phyloP scores from a whole-genome alignment of 2,888 invertebrate species.

The Spisula subtruncata region DNA sequence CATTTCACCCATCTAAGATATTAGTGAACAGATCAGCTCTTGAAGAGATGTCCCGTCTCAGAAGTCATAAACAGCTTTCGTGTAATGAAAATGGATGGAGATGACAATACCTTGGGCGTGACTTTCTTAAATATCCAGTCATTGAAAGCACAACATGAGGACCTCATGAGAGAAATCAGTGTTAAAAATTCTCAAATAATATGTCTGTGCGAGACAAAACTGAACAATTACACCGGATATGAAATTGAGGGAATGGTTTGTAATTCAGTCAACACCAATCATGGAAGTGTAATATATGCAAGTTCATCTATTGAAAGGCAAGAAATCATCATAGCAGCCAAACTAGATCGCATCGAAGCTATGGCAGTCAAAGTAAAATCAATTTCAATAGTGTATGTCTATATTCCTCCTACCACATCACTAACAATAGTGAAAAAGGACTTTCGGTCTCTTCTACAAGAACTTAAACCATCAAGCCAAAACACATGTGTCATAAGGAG shows the following conservation, averaged over 20 bases:
- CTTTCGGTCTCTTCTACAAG: background rate
- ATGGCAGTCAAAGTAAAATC: background rate
- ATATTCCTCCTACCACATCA: background rate
- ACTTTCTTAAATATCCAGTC: background rate
- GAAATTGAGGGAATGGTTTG: background rate
- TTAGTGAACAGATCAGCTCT: slow-evolving; percentile 53
- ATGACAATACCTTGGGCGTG: background rate
- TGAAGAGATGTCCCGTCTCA: slow-evolving; percentile 48
- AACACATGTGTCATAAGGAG: background rate
- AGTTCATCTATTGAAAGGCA: background rate
- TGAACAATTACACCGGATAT: background rate
- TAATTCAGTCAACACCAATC: background rate
- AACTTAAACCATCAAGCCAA: background rate
- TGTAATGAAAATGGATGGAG: too few species aligned
- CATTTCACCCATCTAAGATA: slow-evolving; percentile 53
- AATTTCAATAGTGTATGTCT: background rate
- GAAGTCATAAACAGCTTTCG: background rate
- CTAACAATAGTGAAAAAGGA: background rate
- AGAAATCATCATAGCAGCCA: too few species aligned
- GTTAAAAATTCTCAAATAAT: background rate
- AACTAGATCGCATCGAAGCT: background rate
- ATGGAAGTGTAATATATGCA: background rate
- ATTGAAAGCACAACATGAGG: background rate
- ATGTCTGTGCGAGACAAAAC: background rate
- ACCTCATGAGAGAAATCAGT: background rate